phyloP scores from a whole-genome alignment of 2,888 invertebrate species.

The Tachina lurida region DNA sequence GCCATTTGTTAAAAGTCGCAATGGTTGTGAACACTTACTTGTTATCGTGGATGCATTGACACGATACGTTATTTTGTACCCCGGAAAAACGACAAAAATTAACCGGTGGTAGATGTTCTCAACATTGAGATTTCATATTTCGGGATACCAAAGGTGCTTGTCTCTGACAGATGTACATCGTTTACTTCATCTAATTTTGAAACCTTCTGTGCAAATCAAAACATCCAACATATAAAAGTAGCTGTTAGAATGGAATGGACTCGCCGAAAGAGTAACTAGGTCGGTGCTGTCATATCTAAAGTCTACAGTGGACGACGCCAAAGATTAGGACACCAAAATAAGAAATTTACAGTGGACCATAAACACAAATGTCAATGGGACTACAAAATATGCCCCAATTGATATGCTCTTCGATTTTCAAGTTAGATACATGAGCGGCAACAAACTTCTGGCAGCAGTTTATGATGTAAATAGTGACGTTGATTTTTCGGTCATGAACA shows the following conservation, averaged over 20 bases:
- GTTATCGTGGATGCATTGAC: slow-evolving; percentile 58
- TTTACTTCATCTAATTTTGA: slow-evolving; percentile 50
- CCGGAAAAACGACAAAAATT: slow-evolving; percentile 57
- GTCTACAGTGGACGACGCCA: slow-evolving; percentile 17
- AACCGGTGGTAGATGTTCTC: slow-evolving; percentile 59
- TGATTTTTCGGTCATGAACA: neutral
- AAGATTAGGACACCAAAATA: slow-evolving; percentile 38
- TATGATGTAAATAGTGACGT: slow-evolving; percentile 27
- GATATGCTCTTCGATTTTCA: slow-evolving; percentile 47
- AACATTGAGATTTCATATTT: slow-evolving; percentile 46
- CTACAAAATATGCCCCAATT: slow-evolving; percentile 48
- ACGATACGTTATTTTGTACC: slow-evolving; percentile 45
- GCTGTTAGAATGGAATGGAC: slow-evolving; percentile 52
- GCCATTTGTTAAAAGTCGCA: slow-evolving; percentile 53
- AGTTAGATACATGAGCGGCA: slow-evolving; percentile 45
- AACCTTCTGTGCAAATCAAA: slow-evolving; percentile 3
- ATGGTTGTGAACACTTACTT: slow-evolving; percentile 52
- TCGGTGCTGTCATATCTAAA: slow-evolving; percentile 35
- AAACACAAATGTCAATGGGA: slow-evolving; percentile 28
- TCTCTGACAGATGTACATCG: slow-evolving; percentile 60
- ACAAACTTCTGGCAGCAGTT: slow-evolving; percentile 51
- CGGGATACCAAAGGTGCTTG: slow-evolving; percentile 39
- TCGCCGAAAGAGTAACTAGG: slow-evolving; percentile 56
- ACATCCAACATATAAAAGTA: slow-evolving; percentile 44
- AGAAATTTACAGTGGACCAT: slow-evolving; percentile 53